Conservation (phyloP, 2,113 vertebrate species). For the Aspidoscelis tigris region DNA sequence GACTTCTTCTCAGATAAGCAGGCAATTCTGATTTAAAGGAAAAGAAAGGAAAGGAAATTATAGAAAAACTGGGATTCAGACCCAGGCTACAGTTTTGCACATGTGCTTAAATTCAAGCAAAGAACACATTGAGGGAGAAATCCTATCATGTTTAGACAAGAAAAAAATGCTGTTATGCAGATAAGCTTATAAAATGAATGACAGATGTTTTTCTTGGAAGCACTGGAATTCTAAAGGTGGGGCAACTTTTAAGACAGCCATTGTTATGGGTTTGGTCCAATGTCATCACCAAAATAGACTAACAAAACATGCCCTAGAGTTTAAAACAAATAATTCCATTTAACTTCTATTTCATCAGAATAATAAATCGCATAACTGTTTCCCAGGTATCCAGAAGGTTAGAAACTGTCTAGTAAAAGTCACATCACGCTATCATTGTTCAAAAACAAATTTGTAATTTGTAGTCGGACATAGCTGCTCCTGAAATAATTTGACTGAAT, state of each 20-base stretch:
- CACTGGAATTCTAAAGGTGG: not conserved
- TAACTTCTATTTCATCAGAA: slow-evolving; percentile 20
- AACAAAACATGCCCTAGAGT: not conserved
- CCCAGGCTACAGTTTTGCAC: rapidly evolving
- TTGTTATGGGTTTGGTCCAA: slow-evolving; percentile 39
- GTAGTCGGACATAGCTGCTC: not conserved
- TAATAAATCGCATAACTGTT: slow-evolving; percentile 8
- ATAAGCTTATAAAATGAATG: slow-evolving; percentile 26
- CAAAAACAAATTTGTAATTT: slow-evolving; percentile 5
- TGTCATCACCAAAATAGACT: slow-evolving; percentile 30
- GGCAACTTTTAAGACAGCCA: slow-evolving; percentile 23
- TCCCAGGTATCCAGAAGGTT: not conserved
- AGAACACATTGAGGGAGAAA: slow-evolving; percentile 19
- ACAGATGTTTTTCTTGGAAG: slow-evolving; percentile 13
- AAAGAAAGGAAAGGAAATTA: not conserved
- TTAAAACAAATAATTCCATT: slow-evolving; percentile 26
- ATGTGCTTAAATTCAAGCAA: not conserved
- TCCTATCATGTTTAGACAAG: slow-evolving; percentile 17
- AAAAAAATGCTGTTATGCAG: not conserved
- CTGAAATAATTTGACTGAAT: not conserved
- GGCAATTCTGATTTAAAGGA: not conserved
- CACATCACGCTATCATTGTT: not conserved
- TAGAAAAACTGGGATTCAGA: not conserved
- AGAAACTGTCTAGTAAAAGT: slow-evolving; percentile 5
- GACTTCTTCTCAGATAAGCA: not conserved